phyloP scores from a whole-genome alignment of 2,113 vertebrate genomes.

The Phalacrocorax aristotelis region DNA sequence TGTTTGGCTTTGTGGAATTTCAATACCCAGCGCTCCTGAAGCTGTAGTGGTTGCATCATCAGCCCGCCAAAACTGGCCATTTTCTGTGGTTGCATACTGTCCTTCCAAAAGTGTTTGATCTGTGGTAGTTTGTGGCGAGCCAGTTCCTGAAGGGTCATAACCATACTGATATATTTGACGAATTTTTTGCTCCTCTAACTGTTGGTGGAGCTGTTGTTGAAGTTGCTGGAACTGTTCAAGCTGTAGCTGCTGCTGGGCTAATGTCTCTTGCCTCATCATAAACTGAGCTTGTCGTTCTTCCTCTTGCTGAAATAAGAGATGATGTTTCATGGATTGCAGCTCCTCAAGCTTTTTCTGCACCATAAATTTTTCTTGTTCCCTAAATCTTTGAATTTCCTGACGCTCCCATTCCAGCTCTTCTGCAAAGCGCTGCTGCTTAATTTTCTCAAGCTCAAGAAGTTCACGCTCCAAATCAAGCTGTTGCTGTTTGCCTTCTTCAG shows the following conservation, averaged over 20 bases:
- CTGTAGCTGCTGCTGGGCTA: slow-evolving; percentile 92
- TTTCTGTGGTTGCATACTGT: slow-evolving; percentile 85
- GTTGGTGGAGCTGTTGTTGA: slow-evolving; percentile 93
- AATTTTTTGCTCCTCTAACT: slow-evolving; percentile 92
- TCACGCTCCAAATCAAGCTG: slow-evolving; percentile 94
- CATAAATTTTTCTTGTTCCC: slow-evolving; percentile 96
- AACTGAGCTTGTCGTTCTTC: slow-evolving; percentile 96
- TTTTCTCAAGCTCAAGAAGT: slow-evolving; percentile 93
- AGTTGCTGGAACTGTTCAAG: slow-evolving; percentile 96
- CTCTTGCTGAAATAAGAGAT: slow-evolving; percentile 93
- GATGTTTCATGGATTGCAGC: slow-evolving; percentile 94
- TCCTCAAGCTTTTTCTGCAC: slow-evolving; percentile 97
- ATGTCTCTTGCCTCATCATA: slow-evolving; percentile 93
- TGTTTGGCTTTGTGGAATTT: slow-evolving; percentile 75
- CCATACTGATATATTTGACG: slow-evolving; percentile 86
- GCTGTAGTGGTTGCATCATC: slow-evolving; percentile 83
- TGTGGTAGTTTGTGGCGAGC: slow-evolving; percentile 76
- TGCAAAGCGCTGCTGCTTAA: slow-evolving; percentile 94
- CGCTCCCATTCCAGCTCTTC: slow-evolving; percentile 98
- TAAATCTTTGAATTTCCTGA: slow-evolving; percentile 96
- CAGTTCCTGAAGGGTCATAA: slow-evolving; percentile 77
- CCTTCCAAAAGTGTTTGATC: slow-evolving; percentile 85
- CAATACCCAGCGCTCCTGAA: slow-evolving; percentile 75
- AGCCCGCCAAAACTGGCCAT: slow-evolving; percentile 88
- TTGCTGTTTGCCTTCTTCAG: slow-evolving; percentile 91